Conservation (phyloP, 2,888 invertebrate genomes). For the Pilophorus perplexus region DNA sequence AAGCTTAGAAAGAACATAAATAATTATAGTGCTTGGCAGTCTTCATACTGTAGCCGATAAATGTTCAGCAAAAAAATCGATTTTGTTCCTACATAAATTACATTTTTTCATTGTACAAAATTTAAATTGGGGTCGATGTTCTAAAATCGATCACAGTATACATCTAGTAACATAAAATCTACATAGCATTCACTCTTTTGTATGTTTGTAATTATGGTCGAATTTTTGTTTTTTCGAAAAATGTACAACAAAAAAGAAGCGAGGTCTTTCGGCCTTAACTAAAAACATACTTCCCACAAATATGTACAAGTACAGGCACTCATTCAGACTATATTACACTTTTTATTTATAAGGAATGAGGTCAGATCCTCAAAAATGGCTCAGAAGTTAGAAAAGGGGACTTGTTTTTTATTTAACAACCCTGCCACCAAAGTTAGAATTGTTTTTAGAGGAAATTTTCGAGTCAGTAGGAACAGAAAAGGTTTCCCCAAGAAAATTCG, state of each 20-base stretch:
- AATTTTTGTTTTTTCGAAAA: no score
- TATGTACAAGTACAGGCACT: constrained; percentile 38
- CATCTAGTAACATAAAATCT: constrained; percentile 35
- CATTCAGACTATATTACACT: constrained; percentile 47
- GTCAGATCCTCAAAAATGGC: constrained; percentile 45
- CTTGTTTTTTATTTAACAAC: constrained; percentile 26
- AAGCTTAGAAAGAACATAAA: constrained; percentile 47
- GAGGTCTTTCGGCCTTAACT: constrained; percentile 47
- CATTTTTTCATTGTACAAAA: constrained; percentile 41
- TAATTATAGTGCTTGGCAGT: constrained; percentile 48
- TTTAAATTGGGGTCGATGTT: constrained; percentile 11
- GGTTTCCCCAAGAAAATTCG: not conserved
- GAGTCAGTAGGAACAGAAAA: constrained; percentile 22
- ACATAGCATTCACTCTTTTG: constrained; percentile 43
- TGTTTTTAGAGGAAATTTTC: constrained; percentile 21
- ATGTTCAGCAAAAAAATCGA: constrained; percentile 36
- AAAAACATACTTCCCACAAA: constrained; percentile 45
- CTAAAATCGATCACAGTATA: constrained; percentile 48
- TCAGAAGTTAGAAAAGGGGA: constrained; percentile 23
- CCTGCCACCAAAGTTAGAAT: constrained; percentile 41
- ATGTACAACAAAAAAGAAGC: constrained; percentile 45
- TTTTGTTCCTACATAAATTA: constrained; percentile 41
- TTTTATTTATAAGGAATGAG: constrained; percentile 43
- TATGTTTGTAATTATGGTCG: constrained; percentile 48
- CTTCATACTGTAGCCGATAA: constrained; percentile 48